Evolutionary conservation across 2,888 invertebrate species (phyloP).

Genomic region (Bruchidius siliquastri): DNA sequence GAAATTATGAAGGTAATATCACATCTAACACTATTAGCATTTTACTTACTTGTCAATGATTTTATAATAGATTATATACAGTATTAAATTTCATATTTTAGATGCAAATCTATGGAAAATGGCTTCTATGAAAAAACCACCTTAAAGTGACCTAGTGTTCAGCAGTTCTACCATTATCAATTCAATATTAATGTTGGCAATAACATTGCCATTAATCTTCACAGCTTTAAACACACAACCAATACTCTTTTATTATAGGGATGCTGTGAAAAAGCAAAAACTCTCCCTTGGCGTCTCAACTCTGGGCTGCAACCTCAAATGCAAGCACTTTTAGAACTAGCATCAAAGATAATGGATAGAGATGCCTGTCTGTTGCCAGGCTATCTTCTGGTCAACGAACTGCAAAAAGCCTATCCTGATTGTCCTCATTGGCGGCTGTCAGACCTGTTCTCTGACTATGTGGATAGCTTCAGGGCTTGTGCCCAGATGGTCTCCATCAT

Average conservation of each 20-base stretch:
- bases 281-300: constrained; percentile 73
- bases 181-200: too few relatives aligned
- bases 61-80: too few relatives aligned
- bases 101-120: too few relatives aligned
- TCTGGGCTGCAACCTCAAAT: constrained; percentile 77
- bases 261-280: constrained; percentile 83
- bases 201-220: too few relatives aligned
- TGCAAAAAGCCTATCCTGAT: constrained; percentile 82
- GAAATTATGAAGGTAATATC: constrained; percentile 80
- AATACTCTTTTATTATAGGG: constrained; percentile 55
- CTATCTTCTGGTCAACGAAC: constrained; percentile 92
- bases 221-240: too few relatives aligned
- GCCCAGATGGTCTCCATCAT: constrained; percentile 96
- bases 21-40: too few relatives aligned
- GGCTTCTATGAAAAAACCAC: too few relatives aligned
- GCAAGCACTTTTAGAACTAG: constrained; percentile 73
- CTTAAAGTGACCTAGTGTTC: too few relatives aligned
- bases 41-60: too few relatives aligned
- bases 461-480: constrained; percentile 87
- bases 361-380: constrained; percentile 89
- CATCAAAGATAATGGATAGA: constrained; percentile 86
- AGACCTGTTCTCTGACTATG: constrained; percentile 78
- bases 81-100: too few relatives aligned
- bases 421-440: constrained; percentile 95
- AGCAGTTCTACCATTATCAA: too few relatives aligned